Base-by-base conservation (phyloP, 1,140 invertebrate species). In the Pseudoatta argentina region DNA sequence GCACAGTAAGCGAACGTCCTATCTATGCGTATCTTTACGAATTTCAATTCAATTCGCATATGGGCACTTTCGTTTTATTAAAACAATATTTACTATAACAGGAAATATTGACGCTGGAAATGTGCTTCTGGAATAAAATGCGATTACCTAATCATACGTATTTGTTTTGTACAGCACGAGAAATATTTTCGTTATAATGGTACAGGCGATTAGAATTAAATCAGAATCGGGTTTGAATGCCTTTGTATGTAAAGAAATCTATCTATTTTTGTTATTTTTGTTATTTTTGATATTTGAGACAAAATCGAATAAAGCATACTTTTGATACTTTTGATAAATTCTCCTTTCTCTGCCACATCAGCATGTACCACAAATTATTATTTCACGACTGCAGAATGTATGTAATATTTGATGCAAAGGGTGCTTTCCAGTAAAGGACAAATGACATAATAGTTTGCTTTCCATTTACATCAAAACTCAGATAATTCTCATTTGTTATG, bases 1-100 rank as follows among this genome's bases (percentile, higher is more conserved):
- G 51, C 76, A 57, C 24, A 44, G 64, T 71, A 71, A 81, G 66
- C 66, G 16, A 59, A 16, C 48, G 27, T 27, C n/a, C 8, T 55
- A 57, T 67, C 66, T 51, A 16, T 24, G n/a, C 21, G 5, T 24
- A 48, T 21, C n/a, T 53, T n/a, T 48, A 27, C 21, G 16, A 59
- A 59, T 81, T 27, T 44, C 1, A 7, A 76, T 30, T 57, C 14
- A 3, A 39, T 69, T 53, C 5, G 5, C 30, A 14, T 27, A 69
- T 7, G 24, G 57, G 16, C 24, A 48, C 5, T 21, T 27, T 27
- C 1, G 34, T 30, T 30, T 30, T 30, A 30, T 4, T 30, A 30
- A 30, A 21, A 76, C 3, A 30, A 18, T 21, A 21, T 69, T 79
- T 39, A 24, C 0, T 16, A 18, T 30, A 39, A 24, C 21, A 18